Base-by-base conservation (phyloP, 2,888 invertebrate species). In the Ceraclea dissimilis region DNA sequence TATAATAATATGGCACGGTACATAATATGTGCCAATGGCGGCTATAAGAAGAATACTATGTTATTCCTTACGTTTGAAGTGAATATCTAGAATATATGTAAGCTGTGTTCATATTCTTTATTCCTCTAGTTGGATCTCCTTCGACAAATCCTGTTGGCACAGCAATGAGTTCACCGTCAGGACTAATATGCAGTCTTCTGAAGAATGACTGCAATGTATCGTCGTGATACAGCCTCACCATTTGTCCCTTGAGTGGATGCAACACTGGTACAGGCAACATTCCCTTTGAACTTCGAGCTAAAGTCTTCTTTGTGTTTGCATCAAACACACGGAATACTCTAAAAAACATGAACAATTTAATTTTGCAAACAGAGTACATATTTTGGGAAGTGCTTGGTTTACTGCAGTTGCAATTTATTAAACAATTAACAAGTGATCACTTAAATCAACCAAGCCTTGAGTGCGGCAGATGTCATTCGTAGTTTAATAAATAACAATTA, bases 201-300 rank as follows among this genome's bases (percentile, higher is more conserved):
- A 92, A 96, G 72, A 93, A 99, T 0, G 97, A 93, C 71, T 93
- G 91, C 62, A 95, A 78, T 0, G 94, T 94, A 69, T 95, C 95
- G 65, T 96, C 95, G 65, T 93, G 89, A 71, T 88, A 96, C 47
- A 93, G 75, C 33, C 88, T 80, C 13, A 86, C 79, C 54, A 77
- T 75, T 63, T 82, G 81, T 0, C 79, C 78, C 60, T 82, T 76
- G 2, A 87, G 69, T 1, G 79, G 75, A 66, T 86, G 84, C 0
- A 73, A 76, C 1, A 74, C 64, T 0, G 83, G 76, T 13, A 90
- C 70, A 0, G 73, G 73, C 1, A 79, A 71, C 51, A 76, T 74
- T 2, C 85, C 83, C 68, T 84, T 85, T 60, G 76, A 76, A 57
- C 86, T 82, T n/a, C 86, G 76, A 20, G 83, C 81, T 19, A 81